Base-by-base conservation (phyloP, 2,888 invertebrate genomes). In the Lochmaea capreae region DNA sequence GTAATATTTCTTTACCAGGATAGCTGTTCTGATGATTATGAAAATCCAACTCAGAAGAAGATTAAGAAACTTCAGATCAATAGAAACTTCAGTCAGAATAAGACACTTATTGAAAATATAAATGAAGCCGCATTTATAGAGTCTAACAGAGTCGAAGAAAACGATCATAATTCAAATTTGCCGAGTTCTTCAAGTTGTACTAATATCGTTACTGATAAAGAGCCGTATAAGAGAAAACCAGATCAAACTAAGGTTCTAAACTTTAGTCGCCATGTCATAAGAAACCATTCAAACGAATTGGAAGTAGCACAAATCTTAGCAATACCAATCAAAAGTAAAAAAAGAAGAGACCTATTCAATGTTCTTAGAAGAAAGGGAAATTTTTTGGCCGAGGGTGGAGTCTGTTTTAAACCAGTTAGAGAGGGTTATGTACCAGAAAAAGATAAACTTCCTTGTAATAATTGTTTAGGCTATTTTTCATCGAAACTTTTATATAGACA, bases 401-500 rank as follows among this genome's bases (percentile, higher is more conserved):
- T 16, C 10, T 22, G n/a, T n/a, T 10, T 58, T 39, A 73, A 73
- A 63, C 73, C 73, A n/a, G 65, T 73, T 9, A 16, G 49, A 12
- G 39, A 54, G 18, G 9, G 11, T 42, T 16, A 67, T 42, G 14
- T 14, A 68, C 42, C 39, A 12, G 65, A 6, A 61, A 26, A 16
- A 16, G 59, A 11, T n/a, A 33, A 26, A 42, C 42, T 74, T 18
- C 67, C 75, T 8, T 77, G 77, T 59, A 16, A 18, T n/a, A 9
- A 71, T 57, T 77, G 77, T 43, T 71, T 73, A 26, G 75, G 76
- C 4, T 76, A 68, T 42, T 77, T 71, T 71, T 63, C 77, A n/a
- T 11, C 65, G n/a, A 76, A 76, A 62, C 66, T 68, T 59, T 58
- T 77, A 71, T 72, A 67, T 33, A 46, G 69, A 46, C 77, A 77